A percentile compares a stretch with the other conserved stretches of the same genome.
Conservation (phyloP, 2,113 vertebrate species). For the Sturnira hondurensis region DNA sequence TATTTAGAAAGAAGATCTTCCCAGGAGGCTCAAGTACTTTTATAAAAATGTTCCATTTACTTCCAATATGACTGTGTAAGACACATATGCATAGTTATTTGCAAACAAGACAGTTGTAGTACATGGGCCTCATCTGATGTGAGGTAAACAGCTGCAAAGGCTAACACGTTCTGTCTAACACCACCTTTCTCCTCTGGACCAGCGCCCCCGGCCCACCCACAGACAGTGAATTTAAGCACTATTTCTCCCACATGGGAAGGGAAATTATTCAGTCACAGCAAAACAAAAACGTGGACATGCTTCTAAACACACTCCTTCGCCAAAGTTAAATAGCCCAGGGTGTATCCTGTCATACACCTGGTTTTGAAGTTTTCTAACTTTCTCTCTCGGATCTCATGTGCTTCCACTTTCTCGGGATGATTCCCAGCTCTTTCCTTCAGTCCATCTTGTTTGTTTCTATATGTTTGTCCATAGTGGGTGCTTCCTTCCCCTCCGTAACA, state of each 20-base stretch:
- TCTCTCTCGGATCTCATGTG: background rate
- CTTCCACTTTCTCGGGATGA: background rate
- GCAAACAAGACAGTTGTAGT: background rate
- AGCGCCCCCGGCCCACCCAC: fast-evolving
- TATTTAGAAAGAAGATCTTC: background rate
- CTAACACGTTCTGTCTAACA: background rate
- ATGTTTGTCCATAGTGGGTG: background rate
- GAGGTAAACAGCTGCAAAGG: background rate
- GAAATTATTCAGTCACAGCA: background rate
- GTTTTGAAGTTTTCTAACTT: background rate
- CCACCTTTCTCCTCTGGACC: background rate
- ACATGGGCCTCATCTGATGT: background rate
- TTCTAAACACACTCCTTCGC: background rate
- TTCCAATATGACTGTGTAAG: background rate
- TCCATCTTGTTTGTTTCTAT: background rate
- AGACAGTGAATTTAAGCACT: background rate
- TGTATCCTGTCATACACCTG: background rate
- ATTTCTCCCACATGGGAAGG: background rate
- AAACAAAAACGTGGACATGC: background rate
- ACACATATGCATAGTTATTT: background rate
- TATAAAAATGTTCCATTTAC: background rate
- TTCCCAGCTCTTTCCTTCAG: background rate
- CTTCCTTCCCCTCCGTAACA: background rate
- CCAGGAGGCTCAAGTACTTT: background rate
- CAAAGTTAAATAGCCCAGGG: background rate